phyloP scores from a whole-genome alignment of 2,888 invertebrate genomes.

The Tuta absoluta region DNA sequence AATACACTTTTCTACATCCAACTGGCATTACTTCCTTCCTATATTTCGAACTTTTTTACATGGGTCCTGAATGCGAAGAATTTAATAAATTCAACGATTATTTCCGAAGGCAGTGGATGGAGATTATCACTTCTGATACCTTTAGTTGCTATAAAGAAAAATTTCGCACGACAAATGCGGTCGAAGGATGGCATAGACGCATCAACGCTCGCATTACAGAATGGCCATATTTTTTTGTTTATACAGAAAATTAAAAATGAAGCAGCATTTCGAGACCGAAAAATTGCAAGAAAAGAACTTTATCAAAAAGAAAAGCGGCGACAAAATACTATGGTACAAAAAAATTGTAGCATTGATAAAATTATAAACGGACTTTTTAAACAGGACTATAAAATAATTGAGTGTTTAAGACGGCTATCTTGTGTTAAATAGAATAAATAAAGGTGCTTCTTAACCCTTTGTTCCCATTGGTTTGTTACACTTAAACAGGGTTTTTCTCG shows the following conservation, averaged over 20 bases:
- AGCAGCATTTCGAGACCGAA: neutral
- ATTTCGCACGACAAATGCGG: neutral
- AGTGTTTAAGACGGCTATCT: no score
- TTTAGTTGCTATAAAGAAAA: conserved; percentile 24
- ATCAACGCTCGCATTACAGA: neutral
- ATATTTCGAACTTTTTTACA: conserved; percentile 12
- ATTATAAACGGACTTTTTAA: conserved; percentile 20
- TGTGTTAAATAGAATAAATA: neutral
- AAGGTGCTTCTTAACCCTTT: no score
- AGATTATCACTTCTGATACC: conserved; percentile 1
- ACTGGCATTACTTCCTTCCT: conserved; percentile 14
- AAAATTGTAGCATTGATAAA: neutral
- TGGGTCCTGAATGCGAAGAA: neutral
- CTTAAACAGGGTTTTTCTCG: no score
- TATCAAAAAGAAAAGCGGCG: neutral
- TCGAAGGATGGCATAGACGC: conserved; percentile 9
- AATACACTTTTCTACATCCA: neutral
- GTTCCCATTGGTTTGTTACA: no score
- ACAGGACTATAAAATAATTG: neutral
- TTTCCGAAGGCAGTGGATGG: conserved; percentile 25
- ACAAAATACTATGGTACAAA: neutral
- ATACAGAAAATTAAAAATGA: neutral
- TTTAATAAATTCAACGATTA: conserved; percentile 20
- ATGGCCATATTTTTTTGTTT: neutral
- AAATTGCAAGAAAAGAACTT: conserved; percentile 12